Evolutionary conservation across 2,797 vertebrate genomes (phyloP).

Genomic region (Sebastes oblongus): DNA sequence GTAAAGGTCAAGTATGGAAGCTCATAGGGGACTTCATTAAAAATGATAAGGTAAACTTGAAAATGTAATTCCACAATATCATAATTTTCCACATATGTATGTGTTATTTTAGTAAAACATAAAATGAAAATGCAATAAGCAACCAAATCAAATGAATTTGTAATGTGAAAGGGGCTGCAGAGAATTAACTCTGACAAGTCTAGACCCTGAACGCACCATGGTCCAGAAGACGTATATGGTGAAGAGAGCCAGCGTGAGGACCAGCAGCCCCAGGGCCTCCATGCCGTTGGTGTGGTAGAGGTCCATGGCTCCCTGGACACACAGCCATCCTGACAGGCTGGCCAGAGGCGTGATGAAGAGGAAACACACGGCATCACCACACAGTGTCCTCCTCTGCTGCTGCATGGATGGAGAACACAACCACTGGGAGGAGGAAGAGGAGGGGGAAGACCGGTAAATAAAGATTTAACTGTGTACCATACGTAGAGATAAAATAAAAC

Average conservation of each 20-base stretch:
- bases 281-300: conserved; percentile 72
- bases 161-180: background rate
- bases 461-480: too few relatives aligned
- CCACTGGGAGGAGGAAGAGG: conserved; percentile 61
- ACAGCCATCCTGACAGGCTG: conserved; percentile 79
- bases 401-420: conserved; percentile 66
- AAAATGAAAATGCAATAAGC: background rate
- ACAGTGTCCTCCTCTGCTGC: conserved; percentile 74
- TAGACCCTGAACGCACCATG: conserved; percentile 49
- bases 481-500: background rate
- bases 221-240: conserved; percentile 80
- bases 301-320: conserved; percentile 78
- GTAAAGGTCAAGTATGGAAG: background rate
- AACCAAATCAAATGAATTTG: background rate
- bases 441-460: background rate
- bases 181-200: background rate
- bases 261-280: conserved; percentile 75
- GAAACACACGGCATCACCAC: conserved; percentile 74
- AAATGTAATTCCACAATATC: background rate
- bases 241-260: conserved; percentile 76
- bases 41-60: background rate
- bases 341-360: conserved; percentile 80
- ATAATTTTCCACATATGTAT: background rate
- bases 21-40: background rate
- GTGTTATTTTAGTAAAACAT: background rate